Conservation (phyloP, 2,113 vertebrate genomes). For the Syngnathus scovelli region DNA sequence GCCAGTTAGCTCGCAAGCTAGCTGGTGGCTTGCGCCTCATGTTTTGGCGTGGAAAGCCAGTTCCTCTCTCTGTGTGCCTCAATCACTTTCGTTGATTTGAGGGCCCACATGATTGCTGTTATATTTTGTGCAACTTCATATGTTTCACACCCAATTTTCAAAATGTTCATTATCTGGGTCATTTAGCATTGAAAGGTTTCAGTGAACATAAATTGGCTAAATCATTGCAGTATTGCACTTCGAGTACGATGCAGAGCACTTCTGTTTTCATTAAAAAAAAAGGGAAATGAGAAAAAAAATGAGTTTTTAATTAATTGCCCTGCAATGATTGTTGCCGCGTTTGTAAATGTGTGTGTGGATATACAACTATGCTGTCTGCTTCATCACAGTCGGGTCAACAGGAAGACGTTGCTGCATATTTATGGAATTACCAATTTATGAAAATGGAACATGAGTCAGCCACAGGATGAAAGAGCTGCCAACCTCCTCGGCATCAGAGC, state of each 20-base stretch:
- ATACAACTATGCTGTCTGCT: not conserved
- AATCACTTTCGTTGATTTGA: not conserved
- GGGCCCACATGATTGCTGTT: not conserved
- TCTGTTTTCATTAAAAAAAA: not conserved
- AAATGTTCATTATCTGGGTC: not conserved
- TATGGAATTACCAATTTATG: constrained; percentile 58
- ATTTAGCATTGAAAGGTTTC: not conserved
- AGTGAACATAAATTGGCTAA: not conserved
- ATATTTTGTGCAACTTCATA: not conserved
- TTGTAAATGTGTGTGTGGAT: not conserved
- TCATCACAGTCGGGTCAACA: constrained; percentile 46
- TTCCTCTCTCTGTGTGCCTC: not conserved
- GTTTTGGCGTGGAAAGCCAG: too few species aligned
- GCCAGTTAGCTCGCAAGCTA: too few species aligned
- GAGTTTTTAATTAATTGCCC: not conserved
- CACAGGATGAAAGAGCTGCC: constrained; percentile 50
- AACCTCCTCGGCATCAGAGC: constrained; percentile 47
- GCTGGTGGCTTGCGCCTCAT: too few species aligned
- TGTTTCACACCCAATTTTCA: not conserved
- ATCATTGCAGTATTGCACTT: not conserved
- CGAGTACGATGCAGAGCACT: not conserved
- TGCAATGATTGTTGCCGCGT: not conserved
- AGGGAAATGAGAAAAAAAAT: not conserved
- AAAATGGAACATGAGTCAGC: constrained; percentile 56
- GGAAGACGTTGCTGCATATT: constrained; percentile 51